phyloP scores from a whole-genome alignment of 2,113 vertebrate species.

The Pachycephala philippinensis region DNA sequence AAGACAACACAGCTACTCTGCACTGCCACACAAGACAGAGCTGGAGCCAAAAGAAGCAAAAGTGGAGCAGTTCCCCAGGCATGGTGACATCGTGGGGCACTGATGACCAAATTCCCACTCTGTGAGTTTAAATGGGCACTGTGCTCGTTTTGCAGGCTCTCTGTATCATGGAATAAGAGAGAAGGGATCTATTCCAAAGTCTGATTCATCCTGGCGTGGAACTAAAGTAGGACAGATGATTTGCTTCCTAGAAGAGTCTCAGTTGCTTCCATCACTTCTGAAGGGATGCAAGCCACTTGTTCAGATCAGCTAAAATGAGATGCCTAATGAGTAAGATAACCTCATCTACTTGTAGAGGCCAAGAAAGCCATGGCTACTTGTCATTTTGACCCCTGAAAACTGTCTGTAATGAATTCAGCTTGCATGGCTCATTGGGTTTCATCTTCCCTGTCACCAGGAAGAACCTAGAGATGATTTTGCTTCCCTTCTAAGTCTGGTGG shows the following conservation, averaged over 20 bases:
- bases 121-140: neutral
- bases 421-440: neutral
- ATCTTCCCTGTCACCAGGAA: neutral
- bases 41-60: neutral
- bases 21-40: neutral
- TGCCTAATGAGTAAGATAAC: neutral
- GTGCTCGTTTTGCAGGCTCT: neutral
- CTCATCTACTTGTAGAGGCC: neutral
- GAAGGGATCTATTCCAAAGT: neutral
- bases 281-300: neutral
- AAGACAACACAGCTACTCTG: neutral
- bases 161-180: neutral
- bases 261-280: neutral
- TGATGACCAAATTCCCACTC: neutral
- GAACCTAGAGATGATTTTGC: neutral
- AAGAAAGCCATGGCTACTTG: neutral
- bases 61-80: neutral
- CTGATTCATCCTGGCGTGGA: neutral
- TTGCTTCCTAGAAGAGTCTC: neutral
- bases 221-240: neutral
- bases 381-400: neutral
- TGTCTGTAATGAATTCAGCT: neutral
- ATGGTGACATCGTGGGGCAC: neutral
- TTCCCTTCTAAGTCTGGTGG: neutral
- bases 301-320: neutral